Conservation (phyloP, 2,113 vertebrate genomes). For the Sylvilagus bachmani region DNA sequence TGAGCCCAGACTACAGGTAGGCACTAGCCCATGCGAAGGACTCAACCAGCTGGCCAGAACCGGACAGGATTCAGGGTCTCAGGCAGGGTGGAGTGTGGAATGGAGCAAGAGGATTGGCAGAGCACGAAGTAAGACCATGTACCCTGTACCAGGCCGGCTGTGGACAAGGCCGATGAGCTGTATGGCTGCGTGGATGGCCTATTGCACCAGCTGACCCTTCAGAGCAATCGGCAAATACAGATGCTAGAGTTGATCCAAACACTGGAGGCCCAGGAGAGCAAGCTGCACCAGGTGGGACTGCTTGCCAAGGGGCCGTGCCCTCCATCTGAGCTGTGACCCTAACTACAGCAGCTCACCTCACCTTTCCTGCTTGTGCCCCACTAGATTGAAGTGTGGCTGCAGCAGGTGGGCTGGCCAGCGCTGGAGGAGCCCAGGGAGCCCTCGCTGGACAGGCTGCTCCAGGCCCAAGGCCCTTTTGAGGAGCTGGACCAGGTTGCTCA, state of each 20-base stretch:
- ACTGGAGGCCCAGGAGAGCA: conserved; percentile 83
- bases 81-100: conserved; percentile 12
- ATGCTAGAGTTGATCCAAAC: conserved; percentile 91
- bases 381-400: conserved; percentile 92
- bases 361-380: background rate
- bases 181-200: conserved; percentile 94
- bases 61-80: background rate
- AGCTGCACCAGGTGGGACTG: conserved; percentile 71
- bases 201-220: conserved; percentile 93
- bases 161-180: conserved; percentile 88
- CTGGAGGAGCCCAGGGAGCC: conserved; percentile 88
- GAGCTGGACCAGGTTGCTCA: conserved; percentile 90
- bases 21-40: background rate
- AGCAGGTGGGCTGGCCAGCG: conserved; percentile 90
- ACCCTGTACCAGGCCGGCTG: conserved; percentile 84
- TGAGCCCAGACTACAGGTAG: conserved; percentile 90
- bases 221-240: conserved; percentile 92
- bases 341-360: background rate
- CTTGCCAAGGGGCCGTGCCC: background rate
- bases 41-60: background rate
- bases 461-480: conserved; percentile 88
- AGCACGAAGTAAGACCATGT: background rate
- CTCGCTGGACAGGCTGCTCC: conserved; percentile 90
- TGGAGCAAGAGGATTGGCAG: background rate
- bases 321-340: background rate